Evolutionary conservation across 2,888 invertebrate species (phyloP).

Genomic region (Molanna angustata): DNA sequence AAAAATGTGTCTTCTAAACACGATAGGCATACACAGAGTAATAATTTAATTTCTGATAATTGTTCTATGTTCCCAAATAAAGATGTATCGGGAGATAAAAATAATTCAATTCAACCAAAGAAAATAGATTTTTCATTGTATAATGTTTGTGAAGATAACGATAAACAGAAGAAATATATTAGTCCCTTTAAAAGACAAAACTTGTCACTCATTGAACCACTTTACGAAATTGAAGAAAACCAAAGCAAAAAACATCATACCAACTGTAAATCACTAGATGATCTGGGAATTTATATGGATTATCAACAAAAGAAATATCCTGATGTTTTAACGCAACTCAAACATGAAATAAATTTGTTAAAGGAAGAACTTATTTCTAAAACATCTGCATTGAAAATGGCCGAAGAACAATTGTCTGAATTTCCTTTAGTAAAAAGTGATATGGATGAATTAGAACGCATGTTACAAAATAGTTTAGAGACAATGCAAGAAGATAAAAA

Average conservation of each 20-base stretch:
- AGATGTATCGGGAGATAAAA: constrained; percentile 45
- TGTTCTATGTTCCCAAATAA: constrained; percentile 53
- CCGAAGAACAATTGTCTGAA: constrained; percentile 54
- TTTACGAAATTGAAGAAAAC: constrained; percentile 37
- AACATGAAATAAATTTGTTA: constrained; percentile 56
- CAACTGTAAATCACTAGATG: constrained; percentile 47
- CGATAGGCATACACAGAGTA: background rate
- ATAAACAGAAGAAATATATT: constrained; percentile 5
- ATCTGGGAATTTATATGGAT: constrained; percentile 52
- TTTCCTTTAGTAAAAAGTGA: constrained; percentile 52
- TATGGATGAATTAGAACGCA: constrained; percentile 49
- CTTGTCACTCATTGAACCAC: constrained; percentile 40
- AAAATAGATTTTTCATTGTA: constrained; percentile 39
- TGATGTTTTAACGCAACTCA: constrained; percentile 48
- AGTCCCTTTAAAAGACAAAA: constrained; percentile 30
- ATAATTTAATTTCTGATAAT: constrained; percentile 39
- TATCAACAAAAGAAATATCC: constrained; percentile 48
- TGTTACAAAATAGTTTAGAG: constrained; percentile 51
- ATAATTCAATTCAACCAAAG: constrained; percentile 48
- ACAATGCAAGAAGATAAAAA: constrained; percentile 55
- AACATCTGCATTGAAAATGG: constrained; percentile 52
- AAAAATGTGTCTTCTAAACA: constrained; percentile 27
- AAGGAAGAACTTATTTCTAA: constrained; percentile 55
- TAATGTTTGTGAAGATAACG: constrained; percentile 19
- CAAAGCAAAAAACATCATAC: constrained; percentile 41